Evolutionary conservation across 2,888 invertebrate species (phyloP), one percentile per base, ranked within the genome.

Genomic region (Chaitophorus viminalis): DNA sequence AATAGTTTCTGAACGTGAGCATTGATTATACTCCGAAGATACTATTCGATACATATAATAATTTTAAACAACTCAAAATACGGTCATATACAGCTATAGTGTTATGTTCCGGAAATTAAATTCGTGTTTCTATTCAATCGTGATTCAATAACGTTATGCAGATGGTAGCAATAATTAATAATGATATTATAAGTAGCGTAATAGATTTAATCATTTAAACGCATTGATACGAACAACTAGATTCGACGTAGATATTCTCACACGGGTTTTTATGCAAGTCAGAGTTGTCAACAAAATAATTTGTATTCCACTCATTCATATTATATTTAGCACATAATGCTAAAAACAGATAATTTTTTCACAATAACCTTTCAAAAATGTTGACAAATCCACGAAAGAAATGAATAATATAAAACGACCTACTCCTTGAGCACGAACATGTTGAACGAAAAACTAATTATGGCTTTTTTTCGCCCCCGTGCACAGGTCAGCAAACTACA

Each of bases 401-500:
- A 46, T 14, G 11, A 1, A 11, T 2, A 46, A 46, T 11, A 14
- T 46, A 46, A 11, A 46, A 46, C 11, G 6, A 46, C 52, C 54
- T 21, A 6, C 2, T 25, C 21, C 60, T 21, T 1, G 60, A 0
- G 60, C 21, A 6, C 25, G 60, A n/a, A n/a, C n/a, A n/a, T 21
- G 5, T 60, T 60, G 46, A 46, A 25, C 25, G 60, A 25, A 21
- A 60, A 3, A 21, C 21, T 60, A 18, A 60, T 60, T 4, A 4
- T 54, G 54, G 4, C 54, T 68, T 68, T 77, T 65, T 75, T 74
- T 33, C 70, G 3, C 11, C 46, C 46, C 46, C 8, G 5, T 25
- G 86, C 92, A 31, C 94, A 97, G 97, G 93, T 97, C 97, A 90
- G 96, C 97, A 91, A 97, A 96, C 93, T 98, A 95, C 93, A 94